A percentile compares a stretch with the other conserved stretches of the same genome.
phyloP scores from a whole-genome alignment of 2,888 invertebrate genomes.

The Xestia sexstrigata region DNA sequence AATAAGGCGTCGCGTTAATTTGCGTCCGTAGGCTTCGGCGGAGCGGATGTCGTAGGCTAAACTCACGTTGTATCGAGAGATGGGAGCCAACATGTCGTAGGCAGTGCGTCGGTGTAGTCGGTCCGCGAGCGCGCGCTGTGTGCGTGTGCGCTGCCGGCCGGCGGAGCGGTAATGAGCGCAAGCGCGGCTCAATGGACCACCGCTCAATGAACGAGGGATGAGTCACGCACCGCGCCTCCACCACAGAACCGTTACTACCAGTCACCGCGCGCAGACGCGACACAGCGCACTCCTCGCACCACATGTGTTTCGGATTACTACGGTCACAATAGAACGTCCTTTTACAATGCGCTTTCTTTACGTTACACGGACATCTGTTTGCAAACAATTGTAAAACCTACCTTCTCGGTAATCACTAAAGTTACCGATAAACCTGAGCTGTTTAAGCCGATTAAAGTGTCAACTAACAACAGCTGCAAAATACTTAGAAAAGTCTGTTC shows the following conservation, averaged over 20 bases:
- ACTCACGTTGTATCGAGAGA: conserved; percentile 87
- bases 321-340: conserved; percentile 65
- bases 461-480: conserved; percentile 1
- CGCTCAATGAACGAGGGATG: conserved; percentile 85
- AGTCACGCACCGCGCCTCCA: conserved; percentile 89
- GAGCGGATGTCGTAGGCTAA: conserved; percentile 87
- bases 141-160: conserved; percentile 90
- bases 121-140: conserved; percentile 85
- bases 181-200: conserved; percentile 88
- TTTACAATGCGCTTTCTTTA: conserved; percentile 55
- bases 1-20: conserved; percentile 71
- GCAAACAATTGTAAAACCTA: conserved; percentile 68
- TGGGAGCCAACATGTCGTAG: conserved; percentile 84
- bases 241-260: conserved; percentile 85
- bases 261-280: conserved; percentile 79
- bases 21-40: conserved; percentile 70
- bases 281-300: conserved; percentile 70
- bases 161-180: conserved; percentile 89
- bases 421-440: conserved; percentile 10
- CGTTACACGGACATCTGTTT: conserved; percentile 67
- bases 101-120: conserved; percentile 83
- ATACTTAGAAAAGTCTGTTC: not conserved
- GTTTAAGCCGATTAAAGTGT: conserved; percentile 43
- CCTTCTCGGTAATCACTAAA: conserved; percentile 51
- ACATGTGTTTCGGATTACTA: conserved; percentile 80